Conservation (phyloP, 2,113 vertebrate species). For the Paedocypris sp. region DNA sequence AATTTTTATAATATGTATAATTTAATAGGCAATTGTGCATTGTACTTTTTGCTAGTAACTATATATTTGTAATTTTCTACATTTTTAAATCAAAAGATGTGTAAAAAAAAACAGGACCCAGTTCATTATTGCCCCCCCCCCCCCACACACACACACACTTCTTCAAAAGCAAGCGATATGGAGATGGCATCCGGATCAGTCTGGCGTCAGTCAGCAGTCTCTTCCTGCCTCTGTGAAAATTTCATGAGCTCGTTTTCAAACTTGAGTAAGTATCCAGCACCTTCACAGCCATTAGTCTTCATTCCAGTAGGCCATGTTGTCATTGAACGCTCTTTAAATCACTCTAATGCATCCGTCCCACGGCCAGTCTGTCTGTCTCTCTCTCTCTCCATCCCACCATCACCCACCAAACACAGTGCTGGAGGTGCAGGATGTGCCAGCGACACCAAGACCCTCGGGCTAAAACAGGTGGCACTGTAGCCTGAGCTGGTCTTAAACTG, state of each 20-base stretch:
- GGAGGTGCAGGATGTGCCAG: conserved; percentile 5
- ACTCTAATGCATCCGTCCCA: conserved; percentile 48
- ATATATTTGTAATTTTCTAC: too few species aligned
- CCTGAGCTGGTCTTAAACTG: conserved; percentile 9
- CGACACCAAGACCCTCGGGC: conserved; percentile 18
- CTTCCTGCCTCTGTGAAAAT: conserved; percentile 29
- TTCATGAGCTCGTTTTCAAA: neutral
- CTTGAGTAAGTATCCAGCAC: neutral
- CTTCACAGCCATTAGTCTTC: conserved; percentile 11
- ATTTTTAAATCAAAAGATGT: too few species aligned
- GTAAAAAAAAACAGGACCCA: too few species aligned
- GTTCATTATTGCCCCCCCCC: too few species aligned
- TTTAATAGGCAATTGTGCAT: too few species aligned
- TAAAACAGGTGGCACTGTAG: conserved; percentile 34
- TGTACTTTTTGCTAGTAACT: too few species aligned
- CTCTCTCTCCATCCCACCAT: conserved; percentile 9
- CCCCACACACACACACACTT: too few species aligned
- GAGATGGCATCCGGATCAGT: too few species aligned
- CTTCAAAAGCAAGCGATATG: too few species aligned
- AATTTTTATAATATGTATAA: too few species aligned
- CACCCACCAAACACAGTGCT: conserved; percentile 45
- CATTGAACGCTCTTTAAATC: conserved; percentile 47
- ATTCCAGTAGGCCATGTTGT: conserved; percentile 40
- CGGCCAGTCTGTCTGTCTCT: conserved; percentile 37
- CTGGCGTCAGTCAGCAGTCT: too few species aligned